These are phyloP conservation scores for Enteromius treurensis DNA, from an alignment of 2,797 vertebrate species.

Conservation along the genomic window DNA sequence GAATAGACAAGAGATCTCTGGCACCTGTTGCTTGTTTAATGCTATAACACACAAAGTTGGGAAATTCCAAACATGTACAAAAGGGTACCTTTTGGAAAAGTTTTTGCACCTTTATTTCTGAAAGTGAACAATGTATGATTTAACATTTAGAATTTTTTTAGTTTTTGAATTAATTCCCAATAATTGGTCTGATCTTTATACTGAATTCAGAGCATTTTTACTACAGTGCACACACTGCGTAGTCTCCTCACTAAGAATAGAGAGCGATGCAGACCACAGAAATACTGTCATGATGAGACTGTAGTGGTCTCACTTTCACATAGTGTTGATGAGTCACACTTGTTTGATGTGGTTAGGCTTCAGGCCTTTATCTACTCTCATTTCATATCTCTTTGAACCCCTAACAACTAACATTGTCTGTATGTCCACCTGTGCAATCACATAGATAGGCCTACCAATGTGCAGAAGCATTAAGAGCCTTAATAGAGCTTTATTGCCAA, in stretches of 20 bases:
- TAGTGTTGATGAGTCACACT: slow-evolving; percentile 39
- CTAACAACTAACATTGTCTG: neutral
- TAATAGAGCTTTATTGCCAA: no score
- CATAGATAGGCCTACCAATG: neutral
- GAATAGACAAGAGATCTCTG: neutral
- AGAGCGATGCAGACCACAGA: slow-evolving; percentile 5
- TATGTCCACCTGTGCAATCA: slow-evolving; percentile 21
- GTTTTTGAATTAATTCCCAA: neutral
- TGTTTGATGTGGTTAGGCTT: slow-evolving; percentile 56
- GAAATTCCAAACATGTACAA: no score
- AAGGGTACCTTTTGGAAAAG: no score
- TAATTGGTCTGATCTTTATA: neutral
- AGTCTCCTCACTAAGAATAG: neutral
- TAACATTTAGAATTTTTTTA: neutral
- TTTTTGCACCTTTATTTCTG: no score
- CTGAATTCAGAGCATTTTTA: slow-evolving; percentile 14
- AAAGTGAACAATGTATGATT: neutral
- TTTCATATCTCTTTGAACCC: slow-evolving; percentile 33
- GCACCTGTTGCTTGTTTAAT: neutral
- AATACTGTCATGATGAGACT: neutral
- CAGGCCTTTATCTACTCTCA: slow-evolving; percentile 18
- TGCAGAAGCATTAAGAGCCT: neutral
- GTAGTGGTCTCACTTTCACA: slow-evolving; percentile 56
- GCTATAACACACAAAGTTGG: neutral
- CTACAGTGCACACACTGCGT: neutral